Conservation (phyloP, 23 tunicate genomes). For the Pegea sp. region DNA sequence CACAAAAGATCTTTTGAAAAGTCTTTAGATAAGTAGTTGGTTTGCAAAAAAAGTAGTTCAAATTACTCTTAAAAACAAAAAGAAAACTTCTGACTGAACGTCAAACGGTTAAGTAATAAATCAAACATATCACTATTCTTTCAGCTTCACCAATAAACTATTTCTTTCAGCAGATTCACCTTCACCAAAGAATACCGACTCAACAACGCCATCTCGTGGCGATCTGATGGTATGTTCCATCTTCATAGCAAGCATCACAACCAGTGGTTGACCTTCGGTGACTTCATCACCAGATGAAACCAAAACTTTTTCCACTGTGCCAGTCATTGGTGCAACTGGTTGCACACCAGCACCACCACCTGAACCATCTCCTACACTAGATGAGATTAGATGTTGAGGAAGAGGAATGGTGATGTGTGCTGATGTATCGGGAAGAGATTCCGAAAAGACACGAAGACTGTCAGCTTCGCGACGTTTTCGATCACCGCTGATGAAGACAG, state of each 20-base stretch:
- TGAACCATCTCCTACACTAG: background rate
- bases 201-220: constrained; percentile 86
- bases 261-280: constrained; percentile 69
- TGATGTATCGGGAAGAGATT: constrained; percentile 8
- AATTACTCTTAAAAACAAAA: too few relatives aligned
- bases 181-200: constrained; percentile 42
- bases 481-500: constrained; percentile 8
- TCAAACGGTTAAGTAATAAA: too few relatives aligned
- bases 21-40: too few relatives aligned
- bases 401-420: constrained; percentile 8
- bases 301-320: constrained; percentile 56
- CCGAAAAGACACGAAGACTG: constrained; percentile 6
- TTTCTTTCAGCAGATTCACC: constrained; percentile 66
- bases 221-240: constrained; percentile 92
- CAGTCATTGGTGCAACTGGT: constrained; percentile 92
- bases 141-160: constrained; percentile 28
- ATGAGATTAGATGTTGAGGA: constrained; percentile 10
- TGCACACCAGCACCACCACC: constrained; percentile 17
- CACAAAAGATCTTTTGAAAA: too few relatives aligned
- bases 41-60: too few relatives aligned
- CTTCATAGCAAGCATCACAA: constrained; percentile 94
- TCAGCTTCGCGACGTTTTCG: background rate
- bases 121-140: too few relatives aligned
- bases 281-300: constrained; percentile 70
- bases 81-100: too few relatives aligned